phyloP scores from a whole-genome alignment of 2,113 vertebrate genomes.

The Cynopterus brachyotis region DNA sequence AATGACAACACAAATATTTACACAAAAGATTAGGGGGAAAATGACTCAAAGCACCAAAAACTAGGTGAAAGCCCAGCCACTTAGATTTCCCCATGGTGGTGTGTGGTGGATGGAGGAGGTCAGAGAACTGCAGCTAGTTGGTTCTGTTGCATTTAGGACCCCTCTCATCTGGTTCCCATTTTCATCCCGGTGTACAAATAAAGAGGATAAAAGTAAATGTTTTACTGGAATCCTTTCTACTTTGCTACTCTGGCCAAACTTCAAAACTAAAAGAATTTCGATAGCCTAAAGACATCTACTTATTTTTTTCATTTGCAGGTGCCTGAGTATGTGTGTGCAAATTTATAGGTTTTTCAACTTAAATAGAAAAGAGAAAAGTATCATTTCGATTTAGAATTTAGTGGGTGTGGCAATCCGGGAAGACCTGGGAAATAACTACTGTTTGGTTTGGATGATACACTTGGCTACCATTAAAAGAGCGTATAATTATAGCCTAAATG shows the following conservation, averaged over 20 bases:
- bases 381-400: constrained; percentile 49
- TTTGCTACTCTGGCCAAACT: neutral
- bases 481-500: constrained; percentile 61
- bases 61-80: neutral
- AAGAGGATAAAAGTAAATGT: neutral
- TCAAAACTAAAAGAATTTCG: neutral
- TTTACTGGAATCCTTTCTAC: neutral
- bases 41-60: neutral
- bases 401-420: constrained; percentile 52
- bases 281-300: neutral
- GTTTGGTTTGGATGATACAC: constrained; percentile 59
- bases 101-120: neutral
- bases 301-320: constrained; percentile 11
- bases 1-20: neutral
- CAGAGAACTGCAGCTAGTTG: neutral
- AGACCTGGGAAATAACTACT: constrained; percentile 60
- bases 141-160: neutral
- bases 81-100: neutral
- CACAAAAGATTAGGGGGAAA: neutral
- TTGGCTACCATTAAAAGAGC: constrained; percentile 53
- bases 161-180: neutral
- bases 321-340: neutral
- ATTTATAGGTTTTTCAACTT: neutral
- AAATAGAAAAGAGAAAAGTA: constrained; percentile 22
- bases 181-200: neutral